Percentiles rank a stretch among this genome's conserved stretches.
Evolutionary conservation across 2,113 vertebrate genomes (phyloP).

Genomic region (Nanorana parkeri): DNA sequence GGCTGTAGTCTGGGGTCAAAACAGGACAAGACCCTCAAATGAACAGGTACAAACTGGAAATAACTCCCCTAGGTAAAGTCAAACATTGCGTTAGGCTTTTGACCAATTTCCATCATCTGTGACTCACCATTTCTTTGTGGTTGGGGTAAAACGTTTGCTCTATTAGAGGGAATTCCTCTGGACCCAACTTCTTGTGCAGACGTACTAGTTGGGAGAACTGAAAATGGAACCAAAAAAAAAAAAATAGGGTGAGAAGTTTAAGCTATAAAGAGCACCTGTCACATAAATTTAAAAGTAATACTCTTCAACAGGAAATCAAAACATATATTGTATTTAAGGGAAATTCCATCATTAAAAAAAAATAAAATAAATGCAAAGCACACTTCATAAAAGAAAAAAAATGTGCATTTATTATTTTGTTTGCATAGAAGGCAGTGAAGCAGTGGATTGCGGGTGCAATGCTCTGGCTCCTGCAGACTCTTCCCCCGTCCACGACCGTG

Average conservation of each 20-base stretch:
- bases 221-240: slow-evolving; percentile 23
- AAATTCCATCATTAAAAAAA: too few relatives aligned
- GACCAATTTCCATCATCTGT: background rate
- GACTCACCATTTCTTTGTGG: slow-evolving; percentile 91
- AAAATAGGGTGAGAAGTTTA: background rate
- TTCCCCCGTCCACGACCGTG: too few relatives aligned
- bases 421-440: too few relatives aligned
- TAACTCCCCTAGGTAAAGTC: background rate
- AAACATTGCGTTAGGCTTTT: background rate
- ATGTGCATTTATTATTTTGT: too few relatives aligned
- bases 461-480: too few relatives aligned
- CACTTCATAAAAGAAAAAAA: too few relatives aligned
- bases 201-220: slow-evolving; percentile 91
- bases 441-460: too few relatives aligned
- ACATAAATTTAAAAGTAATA: too few relatives aligned
- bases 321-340: too few relatives aligned
- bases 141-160: slow-evolving; percentile 92
- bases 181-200: slow-evolving; percentile 83
- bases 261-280: too few relatives aligned
- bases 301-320: too few relatives aligned
- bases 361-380: too few relatives aligned
- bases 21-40: slow-evolving; percentile 6
- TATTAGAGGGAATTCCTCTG: slow-evolving; percentile 88
- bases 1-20: background rate
- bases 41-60: slow-evolving; percentile 1